Conservation (phyloP, 2,888 invertebrate species). For the Brachylomia viminalis region DNA sequence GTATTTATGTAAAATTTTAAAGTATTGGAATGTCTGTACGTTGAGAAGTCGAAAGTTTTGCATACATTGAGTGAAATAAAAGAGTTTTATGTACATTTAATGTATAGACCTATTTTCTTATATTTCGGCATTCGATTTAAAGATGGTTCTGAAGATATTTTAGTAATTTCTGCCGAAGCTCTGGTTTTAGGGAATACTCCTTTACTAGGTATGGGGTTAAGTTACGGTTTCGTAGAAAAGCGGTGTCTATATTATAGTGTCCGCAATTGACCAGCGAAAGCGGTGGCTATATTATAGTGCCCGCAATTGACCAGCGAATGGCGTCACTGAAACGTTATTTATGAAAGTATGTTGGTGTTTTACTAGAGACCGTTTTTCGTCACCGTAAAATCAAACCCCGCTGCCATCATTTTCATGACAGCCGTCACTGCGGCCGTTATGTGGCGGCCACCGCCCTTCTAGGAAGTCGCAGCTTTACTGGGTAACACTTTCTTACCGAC, state of each 20-base stretch:
- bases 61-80: slow-evolving; percentile 18
- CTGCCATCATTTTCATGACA: no score
- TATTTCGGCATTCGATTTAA: background rate
- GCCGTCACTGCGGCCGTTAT: no score
- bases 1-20: slow-evolving; percentile 41
- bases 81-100: slow-evolving; percentile 47
- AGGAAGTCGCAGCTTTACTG: no score
- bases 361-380: no score
- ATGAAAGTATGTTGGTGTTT: no score
- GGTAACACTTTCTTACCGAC: no score
- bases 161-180: background rate
- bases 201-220: background rate
- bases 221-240: background rate
- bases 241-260: background rate
- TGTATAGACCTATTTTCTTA: slow-evolving; percentile 23
- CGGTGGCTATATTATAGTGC: background rate
- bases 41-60: slow-evolving; percentile 29
- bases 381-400: no score
- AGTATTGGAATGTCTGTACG: slow-evolving; percentile 44
- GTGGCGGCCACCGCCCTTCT: no score
- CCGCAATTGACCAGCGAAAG: no score
- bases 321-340: no score
- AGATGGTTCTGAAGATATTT: background rate
- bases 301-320: no score
- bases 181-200: background rate